Percentiles rank a stretch among this genome's conserved stretches.
Conservation (phyloP, 37 sponge, comb jelly and placozoan species). For the Axinella damicornis region DNA sequence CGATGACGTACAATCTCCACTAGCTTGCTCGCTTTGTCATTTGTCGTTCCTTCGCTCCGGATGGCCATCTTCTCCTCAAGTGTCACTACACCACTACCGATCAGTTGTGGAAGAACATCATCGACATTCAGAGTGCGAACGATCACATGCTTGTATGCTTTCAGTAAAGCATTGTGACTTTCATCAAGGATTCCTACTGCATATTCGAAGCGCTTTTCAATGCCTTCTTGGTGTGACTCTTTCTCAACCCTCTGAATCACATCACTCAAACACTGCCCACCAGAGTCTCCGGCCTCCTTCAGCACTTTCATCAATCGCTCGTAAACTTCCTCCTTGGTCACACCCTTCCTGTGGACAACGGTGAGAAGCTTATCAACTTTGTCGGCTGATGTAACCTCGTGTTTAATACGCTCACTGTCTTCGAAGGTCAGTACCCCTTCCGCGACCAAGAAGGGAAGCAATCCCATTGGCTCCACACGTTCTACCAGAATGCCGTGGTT, state of each 20-base stretch:
- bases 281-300: neutral
- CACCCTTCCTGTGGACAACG: slow-evolving; percentile 38
- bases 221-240: slow-evolving; percentile 2
- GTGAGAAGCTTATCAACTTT: slow-evolving; percentile 46
- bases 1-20: slow-evolving; percentile 2
- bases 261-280: slow-evolving; percentile 23
- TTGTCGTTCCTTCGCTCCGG: neutral
- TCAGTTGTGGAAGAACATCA: slow-evolving; percentile 57
- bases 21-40: neutral
- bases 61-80: slow-evolving; percentile 39
- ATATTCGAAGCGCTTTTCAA: slow-evolving; percentile 7
- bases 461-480: slow-evolving; percentile 4
- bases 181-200: slow-evolving; percentile 7
- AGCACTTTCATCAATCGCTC: slow-evolving; percentile 24
- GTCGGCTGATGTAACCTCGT: neutral
- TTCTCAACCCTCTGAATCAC: slow-evolving; percentile 7
- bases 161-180: slow-evolving; percentile 8
- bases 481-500: slow-evolving; percentile 32
- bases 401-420: slow-evolving; percentile 32
- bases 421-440: slow-evolving; percentile 9
- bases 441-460: slow-evolving; percentile 17
- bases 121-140: slow-evolving; percentile 16
- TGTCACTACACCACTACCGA: slow-evolving; percentile 38
- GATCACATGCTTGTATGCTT: slow-evolving; percentile 4
- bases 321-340: neutral